These are phyloP conservation scores for Papilio xuthus DNA, from an alignment of 1,140 invertebrate genomes.

Conservation along the genomic window DNA sequence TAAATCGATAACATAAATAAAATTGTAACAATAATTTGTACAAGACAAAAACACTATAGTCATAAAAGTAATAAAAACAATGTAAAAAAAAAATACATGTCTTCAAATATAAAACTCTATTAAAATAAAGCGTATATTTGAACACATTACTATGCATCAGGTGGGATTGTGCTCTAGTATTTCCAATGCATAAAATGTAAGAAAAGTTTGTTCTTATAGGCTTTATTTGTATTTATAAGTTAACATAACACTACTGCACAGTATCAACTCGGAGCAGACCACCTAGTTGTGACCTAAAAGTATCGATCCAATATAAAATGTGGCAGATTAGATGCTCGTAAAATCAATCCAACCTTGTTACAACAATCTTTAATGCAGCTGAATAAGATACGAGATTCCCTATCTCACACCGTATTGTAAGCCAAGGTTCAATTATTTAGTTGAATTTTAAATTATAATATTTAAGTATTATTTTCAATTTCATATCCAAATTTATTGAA, in stretches of 20 bases:
- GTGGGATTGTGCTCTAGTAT: too few species aligned
- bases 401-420: constrained; percentile 51
- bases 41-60: too few species aligned
- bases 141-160: too few species aligned
- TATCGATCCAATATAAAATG: constrained; percentile 49
- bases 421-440: background rate
- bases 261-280: constrained; percentile 43
- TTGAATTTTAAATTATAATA: too few species aligned
- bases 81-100: too few species aligned
- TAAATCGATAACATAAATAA: too few species aligned
- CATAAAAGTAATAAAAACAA: too few species aligned
- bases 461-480: too few species aligned
- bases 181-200: background rate
- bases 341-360: constrained; percentile 56
- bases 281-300: constrained; percentile 53
- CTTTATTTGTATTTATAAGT: background rate
- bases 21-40: too few species aligned
- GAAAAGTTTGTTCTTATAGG: background rate
- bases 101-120: too few species aligned
- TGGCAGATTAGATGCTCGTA: constrained; percentile 60
- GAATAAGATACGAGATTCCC: constrained; percentile 40
- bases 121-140: too few species aligned
- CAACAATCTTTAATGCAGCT: constrained; percentile 42
- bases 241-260: background rate
- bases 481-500: too few species aligned